phyloP scores from a whole-genome alignment of 2,113 vertebrate species.

The Lepisosteus osseus region DNA sequence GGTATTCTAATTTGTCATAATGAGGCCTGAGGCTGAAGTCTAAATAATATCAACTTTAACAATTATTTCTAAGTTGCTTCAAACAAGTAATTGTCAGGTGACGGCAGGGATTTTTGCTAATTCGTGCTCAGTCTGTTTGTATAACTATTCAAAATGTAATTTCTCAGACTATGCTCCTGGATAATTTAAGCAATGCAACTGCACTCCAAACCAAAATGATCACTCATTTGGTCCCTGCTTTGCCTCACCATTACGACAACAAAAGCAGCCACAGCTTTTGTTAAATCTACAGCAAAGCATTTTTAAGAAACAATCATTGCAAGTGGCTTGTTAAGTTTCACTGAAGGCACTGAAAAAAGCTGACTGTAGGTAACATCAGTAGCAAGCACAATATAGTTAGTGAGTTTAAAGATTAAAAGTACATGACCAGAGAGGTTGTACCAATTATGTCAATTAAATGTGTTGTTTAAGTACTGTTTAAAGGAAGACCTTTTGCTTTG shows the following conservation, averaged over 20 bases:
- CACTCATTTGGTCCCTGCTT: no score
- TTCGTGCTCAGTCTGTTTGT: slow-evolving; percentile 18
- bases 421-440: slow-evolving; percentile 39
- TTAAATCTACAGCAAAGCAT: neutral
- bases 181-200: no score
- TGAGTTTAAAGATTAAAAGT: slow-evolving; percentile 15
- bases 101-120: slow-evolving; percentile 31
- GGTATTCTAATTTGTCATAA: no score
- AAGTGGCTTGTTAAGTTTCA: neutral
- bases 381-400: neutral
- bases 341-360: neutral
- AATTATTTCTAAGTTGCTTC: slow-evolving; percentile 39
- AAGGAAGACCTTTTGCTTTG: slow-evolving; percentile 6
- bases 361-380: neutral
- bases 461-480: slow-evolving; percentile 13
- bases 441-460: slow-evolving; percentile 26
- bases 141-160: slow-evolving; percentile 20
- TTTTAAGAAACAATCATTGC: neutral
- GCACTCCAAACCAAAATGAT: no score
- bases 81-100: slow-evolving; percentile 28
- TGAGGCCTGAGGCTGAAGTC: no score
- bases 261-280: neutral
- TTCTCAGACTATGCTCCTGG: no score
- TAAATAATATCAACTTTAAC: slow-evolving; percentile 20
- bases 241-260: neutral